Percentiles rank a stretch among this genome's conserved stretches.
Conservation (phyloP, 2,888 invertebrate species). For the Entomobrya multifasciata region DNA sequence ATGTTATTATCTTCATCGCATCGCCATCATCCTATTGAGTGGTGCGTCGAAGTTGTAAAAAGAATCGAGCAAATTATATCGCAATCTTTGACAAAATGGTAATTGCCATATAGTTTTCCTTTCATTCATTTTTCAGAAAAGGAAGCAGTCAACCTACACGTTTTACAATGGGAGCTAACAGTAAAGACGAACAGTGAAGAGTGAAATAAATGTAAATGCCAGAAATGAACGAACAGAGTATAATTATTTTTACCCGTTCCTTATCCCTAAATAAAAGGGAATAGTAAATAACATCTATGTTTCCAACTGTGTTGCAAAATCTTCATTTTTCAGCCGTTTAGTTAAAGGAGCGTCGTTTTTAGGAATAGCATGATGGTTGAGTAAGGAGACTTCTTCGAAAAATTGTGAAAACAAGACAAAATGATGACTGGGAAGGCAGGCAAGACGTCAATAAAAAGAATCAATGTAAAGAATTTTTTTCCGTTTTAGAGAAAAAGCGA, state of each 20-base stretch:
- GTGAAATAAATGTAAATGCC: too few relatives aligned
- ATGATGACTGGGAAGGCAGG: too few relatives aligned
- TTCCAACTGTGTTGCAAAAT: too few relatives aligned
- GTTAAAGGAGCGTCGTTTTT: too few relatives aligned
- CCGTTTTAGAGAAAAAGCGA: slow-evolving; percentile 7
- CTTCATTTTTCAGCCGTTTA: too few relatives aligned
- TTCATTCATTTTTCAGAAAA: neutral
- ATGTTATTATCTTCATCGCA: neutral
- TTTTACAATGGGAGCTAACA: too few relatives aligned
- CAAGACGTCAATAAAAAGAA: slow-evolving; percentile 16
- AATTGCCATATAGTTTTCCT: slow-evolving; percentile 30
- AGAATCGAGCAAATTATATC: slow-evolving; percentile 52
- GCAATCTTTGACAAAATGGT: slow-evolving; percentile 34
- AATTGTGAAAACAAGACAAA: too few relatives aligned
- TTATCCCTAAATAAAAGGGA: too few relatives aligned
- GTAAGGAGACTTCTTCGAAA: too few relatives aligned
- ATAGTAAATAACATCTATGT: slow-evolving; percentile 4
- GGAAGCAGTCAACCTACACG: neutral
- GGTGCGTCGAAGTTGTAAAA: neutral
- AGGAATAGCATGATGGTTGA: too few relatives aligned
- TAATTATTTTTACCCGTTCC: too few relatives aligned
- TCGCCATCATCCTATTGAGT: neutral
- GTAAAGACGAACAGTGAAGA: neutral
- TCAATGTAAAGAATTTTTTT: slow-evolving; percentile 9
- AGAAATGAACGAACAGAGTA: too few relatives aligned